Evolutionary conservation across 2,797 vertebrate genomes (phyloP).

Genomic region (Vipera latastei): DNA sequence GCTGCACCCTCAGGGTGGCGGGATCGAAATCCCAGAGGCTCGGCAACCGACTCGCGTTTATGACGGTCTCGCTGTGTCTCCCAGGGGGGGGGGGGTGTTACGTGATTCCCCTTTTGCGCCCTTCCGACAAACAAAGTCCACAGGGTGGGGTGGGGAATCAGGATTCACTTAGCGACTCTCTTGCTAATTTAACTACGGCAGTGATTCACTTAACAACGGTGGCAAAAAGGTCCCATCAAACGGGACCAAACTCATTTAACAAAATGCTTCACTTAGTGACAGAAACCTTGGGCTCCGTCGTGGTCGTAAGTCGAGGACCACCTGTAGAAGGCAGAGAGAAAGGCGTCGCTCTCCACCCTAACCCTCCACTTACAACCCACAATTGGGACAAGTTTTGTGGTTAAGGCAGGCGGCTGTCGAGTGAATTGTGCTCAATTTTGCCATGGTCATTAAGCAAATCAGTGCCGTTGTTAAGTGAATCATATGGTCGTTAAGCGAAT

Average conservation of each 20-base stretch:
- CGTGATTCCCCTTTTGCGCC: background rate
- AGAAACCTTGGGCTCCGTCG: no score
- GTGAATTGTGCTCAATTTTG: background rate
- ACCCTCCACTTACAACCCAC: background rate
- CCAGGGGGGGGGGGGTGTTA: background rate
- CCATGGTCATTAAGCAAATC: background rate
- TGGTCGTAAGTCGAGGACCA: background rate
- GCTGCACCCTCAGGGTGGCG: rapidly evolving
- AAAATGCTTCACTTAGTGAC: background rate
- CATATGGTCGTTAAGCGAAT: background rate
- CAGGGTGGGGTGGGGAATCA: background rate
- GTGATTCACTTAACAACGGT: background rate
- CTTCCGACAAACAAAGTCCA: background rate
- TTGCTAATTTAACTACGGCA: no score
- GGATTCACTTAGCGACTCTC: rapidly evolving
- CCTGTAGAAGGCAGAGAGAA: no score
- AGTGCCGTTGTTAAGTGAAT: background rate
- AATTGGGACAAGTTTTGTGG: background rate
- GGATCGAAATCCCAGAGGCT: background rate
- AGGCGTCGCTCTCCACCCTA: background rate
- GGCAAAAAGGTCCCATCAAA: background rate
- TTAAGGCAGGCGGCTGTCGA: background rate
- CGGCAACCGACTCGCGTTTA: background rate
- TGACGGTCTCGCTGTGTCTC: background rate
- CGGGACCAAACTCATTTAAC: background rate